Evolutionary conservation across 2,113 vertebrate genomes (phyloP).

Genomic region (Nicator chloris): DNA sequence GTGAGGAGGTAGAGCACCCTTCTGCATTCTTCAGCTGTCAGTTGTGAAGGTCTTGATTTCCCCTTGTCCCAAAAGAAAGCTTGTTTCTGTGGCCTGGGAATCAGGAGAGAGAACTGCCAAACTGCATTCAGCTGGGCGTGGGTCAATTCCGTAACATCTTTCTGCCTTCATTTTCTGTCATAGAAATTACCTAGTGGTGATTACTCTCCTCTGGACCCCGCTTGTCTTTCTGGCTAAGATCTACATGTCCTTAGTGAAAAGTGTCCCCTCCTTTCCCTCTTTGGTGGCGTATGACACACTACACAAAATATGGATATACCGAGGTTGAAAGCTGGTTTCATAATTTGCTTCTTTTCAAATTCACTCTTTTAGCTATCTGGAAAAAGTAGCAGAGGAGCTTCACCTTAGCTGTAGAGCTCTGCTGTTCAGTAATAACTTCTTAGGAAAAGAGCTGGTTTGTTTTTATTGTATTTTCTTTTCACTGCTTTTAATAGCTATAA

Average conservation of each 20-base stretch:
- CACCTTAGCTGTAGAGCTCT: background rate
- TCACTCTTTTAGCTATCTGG: background rate
- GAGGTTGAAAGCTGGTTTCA: background rate
- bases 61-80: background rate
- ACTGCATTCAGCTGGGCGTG: background rate
- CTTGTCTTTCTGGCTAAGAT: background rate
- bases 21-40: background rate
- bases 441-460: background rate
- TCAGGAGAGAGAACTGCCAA: background rate
- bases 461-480: constrained; percentile 26
- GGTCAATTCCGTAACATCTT: background rate
- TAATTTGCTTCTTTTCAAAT: background rate
- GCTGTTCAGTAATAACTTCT: background rate
- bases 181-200: background rate
- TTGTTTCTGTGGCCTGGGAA: background rate
- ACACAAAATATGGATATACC: background rate
- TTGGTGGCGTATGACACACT: background rate
- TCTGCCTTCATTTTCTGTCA: background rate
- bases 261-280: background rate
- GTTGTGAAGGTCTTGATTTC: background rate
- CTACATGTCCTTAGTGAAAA: background rate
- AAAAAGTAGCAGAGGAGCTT: background rate
- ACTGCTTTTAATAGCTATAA: constrained; percentile 32
- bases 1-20: background rate
- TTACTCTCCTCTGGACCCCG: background rate